Base-by-base conservation (phyloP, 2,113 vertebrate species). In the mouse (Mus musculus) region DNA sequence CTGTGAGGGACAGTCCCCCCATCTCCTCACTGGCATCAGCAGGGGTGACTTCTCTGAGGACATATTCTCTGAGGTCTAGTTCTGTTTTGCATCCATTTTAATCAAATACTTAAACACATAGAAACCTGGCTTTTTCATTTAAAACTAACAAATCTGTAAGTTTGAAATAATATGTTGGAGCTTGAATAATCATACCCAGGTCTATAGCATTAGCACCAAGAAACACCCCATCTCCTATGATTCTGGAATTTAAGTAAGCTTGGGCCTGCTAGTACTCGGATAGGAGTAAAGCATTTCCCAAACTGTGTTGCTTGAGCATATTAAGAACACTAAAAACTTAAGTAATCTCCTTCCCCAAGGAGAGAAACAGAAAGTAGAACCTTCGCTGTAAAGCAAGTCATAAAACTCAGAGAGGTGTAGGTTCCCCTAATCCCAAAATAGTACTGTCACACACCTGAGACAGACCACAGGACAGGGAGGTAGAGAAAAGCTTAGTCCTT, bases 21-120 rank as follows among this genome's bases (percentile, higher is more conserved):
- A 20, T 33, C 42, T n/a, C 7, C 73, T 94, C 56, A 65, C 59
- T 56, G n/a, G 6, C 77, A 20, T 39, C 36, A 73, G 49, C 39
- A 86, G 10, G 5, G 88, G 46, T 92, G 4, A 61, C 12, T 46
- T 73, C 72, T 86, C 72, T 54, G 75, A 88, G 22, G 75, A 75
- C 16, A 5, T 71, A 14, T 59, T 46, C 8, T 56, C 42, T 42
- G 42, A 42, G n/a, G 4, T 61, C n/a, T 87, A 80, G 36, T 5
- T 93, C 81, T 26, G 1, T 81, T 88, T 90, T 65, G 42, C 67
- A 93, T 54, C 14, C n/a, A 52, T 94, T 89, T 94, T 94, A 89
- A 89, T 77, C 30, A 93, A 94, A 85, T 90, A 28, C 16, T 85
- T 94, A 12, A 95, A 71, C 1, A 84, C 19, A 84, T 28, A 56